Base-by-base conservation (phyloP, 1,140 invertebrate genomes). In the Laupala kohalensis region DNA sequence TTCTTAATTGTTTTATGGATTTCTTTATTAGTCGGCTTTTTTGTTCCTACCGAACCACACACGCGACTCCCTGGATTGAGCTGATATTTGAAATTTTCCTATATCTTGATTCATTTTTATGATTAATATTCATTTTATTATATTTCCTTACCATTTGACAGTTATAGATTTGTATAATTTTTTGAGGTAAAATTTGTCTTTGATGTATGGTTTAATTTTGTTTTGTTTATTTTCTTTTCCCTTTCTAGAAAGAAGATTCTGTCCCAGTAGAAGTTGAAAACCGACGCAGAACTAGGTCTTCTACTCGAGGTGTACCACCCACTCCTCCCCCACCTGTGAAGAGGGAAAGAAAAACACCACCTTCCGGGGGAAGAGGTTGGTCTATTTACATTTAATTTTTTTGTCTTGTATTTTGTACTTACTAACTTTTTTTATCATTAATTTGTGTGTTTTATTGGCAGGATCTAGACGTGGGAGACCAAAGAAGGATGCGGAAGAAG, bases 241-340 rank as follows among this genome's bases (percentile, higher is more conserved):
- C 9, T 13, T 53, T 53, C 19, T 13, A 53, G 37, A 71, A 71
- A 23, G 70, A 71, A 27, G 70, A 71, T 12, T 29, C 30, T 65
- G 70, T 25, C 6, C 27, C 25, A n/a, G 70, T 24, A 24, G 78
- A 80, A 72, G 75, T 79, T 30, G 80, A 81, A 74, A 81, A 80
- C 19, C 74, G 81, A 64, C 77, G 81, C 29, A 75, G 80, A 25
- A 82, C 81, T 6, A 73, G 81, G 62, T 82, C 81, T 24, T 77
- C 80, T 12, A 80, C 80, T 25, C 78, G 80, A 74, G 80, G 80
- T 23, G 77, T 78, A 19, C 75, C 78, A 63, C 79, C 79, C 6
- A 80, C 79, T 19, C 79, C 80, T n/a, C 79, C 80, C 68, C 81
- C 81, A 6, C 78, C 78, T 15, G 77, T 77, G 3, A 82, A 82